Evolutionary conservation across 2,888 invertebrate genomes (phyloP), one percentile per base, ranked within the genome.

Genomic region (Rhagophthalmus giganteus): DNA sequence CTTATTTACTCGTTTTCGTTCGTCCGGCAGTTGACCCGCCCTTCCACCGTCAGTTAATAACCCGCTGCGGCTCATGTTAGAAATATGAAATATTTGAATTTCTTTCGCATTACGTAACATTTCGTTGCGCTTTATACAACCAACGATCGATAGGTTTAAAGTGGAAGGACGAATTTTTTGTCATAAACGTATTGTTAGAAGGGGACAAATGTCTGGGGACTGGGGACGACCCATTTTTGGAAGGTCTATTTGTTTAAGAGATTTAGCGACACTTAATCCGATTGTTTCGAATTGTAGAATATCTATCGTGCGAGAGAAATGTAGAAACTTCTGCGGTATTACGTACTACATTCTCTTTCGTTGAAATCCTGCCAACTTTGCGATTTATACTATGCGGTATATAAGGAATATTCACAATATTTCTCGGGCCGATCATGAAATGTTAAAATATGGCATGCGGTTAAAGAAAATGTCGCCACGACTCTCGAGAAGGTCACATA

Each of bases 1-100:
- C 48, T 54, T 58, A 56, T 56, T 58, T 58, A 52, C 37, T 32
- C 48, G 56, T 57, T 58, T 47, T 28, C 16, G 20, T 44, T 24
- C 34, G 52, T 44, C 52, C 46, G 48, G 20, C 45, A 45, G 50
- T 48, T 53, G 55, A 50, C 55, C 55, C n/a, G n/a, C n/a, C n/a
- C n/a, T n/a, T n/a, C n/a, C n/a, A 20, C 49, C 41, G 28, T 37
- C 12, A 35, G 34, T 44, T 44, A 34, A 35, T 34, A 44, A 44
- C 33, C 35, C 44, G 34, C 34, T 34, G 44, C 27, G 33, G 26
- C 31, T 28, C 39, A 41, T 20, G 25, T 32, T 42, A 38, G 41
- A 44, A 37, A 53, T 49, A 49, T 49, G 48, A 42, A 42, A 55
- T 47, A 48, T 49, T 51, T 35, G 53, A 56, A 56, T 56, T 56